Conservation (phyloP, 2,113 vertebrate species). For the Halcyon malimbica region DNA sequence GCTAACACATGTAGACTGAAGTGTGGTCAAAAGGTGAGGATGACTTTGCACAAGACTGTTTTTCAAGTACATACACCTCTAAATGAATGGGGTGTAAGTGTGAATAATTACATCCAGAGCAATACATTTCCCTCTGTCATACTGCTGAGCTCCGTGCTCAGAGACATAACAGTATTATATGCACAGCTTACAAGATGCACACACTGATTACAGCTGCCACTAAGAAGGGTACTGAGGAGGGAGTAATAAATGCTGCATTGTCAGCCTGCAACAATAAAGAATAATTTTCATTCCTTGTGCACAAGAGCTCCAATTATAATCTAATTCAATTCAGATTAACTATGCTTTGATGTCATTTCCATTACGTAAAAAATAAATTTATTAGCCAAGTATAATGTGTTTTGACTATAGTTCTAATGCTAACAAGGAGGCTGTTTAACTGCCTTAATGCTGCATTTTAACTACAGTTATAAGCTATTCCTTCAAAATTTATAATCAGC, state of each 20-base stretch:
- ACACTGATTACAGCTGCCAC: slow-evolving; percentile 45
- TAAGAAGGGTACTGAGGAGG: slow-evolving; percentile 24
- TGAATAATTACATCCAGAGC: background rate
- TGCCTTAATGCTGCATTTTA: slow-evolving; percentile 71
- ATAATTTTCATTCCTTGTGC: slow-evolving; percentile 74
- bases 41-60: background rate
- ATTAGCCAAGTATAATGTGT: slow-evolving; percentile 78
- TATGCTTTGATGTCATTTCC: slow-evolving; percentile 80
- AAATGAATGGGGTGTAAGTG: background rate
- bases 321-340: slow-evolving; percentile 81
- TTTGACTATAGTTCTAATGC: slow-evolving; percentile 76
- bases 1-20: background rate
- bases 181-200: background rate
- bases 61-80: background rate
- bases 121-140: background rate
- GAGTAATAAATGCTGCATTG: slow-evolving; percentile 65
- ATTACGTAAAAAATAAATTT: slow-evolving; percentile 81
- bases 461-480: slow-evolving; percentile 56
- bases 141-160: background rate
- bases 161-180: background rate
- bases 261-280: slow-evolving; percentile 72
- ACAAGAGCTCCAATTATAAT: slow-evolving; percentile 78
- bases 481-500: slow-evolving; percentile 63
- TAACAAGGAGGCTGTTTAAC: slow-evolving; percentile 74
- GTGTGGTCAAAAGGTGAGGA: background rate